Evolutionary conservation across 2,113 vertebrate species (phyloP), one percentile per base, ranked within the genome.

Genomic region (Jaculus jaculus): DNA sequence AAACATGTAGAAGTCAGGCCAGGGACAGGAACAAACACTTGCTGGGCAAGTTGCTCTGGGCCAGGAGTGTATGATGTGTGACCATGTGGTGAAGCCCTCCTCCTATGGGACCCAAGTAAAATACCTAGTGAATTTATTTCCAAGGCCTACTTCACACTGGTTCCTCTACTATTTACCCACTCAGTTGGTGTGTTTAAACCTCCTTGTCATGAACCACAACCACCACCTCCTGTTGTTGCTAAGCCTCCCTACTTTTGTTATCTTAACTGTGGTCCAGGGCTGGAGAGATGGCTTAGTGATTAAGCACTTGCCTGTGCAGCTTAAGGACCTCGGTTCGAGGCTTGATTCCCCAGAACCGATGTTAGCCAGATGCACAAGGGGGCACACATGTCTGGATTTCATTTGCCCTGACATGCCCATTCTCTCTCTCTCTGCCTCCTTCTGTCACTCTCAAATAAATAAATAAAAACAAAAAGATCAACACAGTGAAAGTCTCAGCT

Each of bases 141-240:
- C 5, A 8, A 72, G 42, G 3, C 1, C 26, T 23, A 39, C 6
- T 71, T 28, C 5, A 13, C 6, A 0, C 1, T 8, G 6, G 61
- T 39, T 72, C 30, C 23, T 26, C 21, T 0, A 8, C 32, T 24
- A 3, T 21, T 81, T n/a, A 4, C 34, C 13, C 34, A 1, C n/a
- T 15, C 17, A 30, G 13, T 4, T 20, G 10, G n/a, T 42, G 51
- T 66, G 21, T 15, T 3, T 13, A 10, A 3, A 7, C 3, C 66
- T 42, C 15, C 9, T 7, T 1, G 2, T 63, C 63, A 11, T 13
- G 32, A 47, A 3, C 5, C 2, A 1, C 5, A 30, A 54, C 8
- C 12, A 47, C n/a, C 20, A 15, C 24, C 8, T 7, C 71, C 79
- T 54, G 54, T 3, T 37, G 2, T 15, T 28, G 60, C 54, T 13